Evolutionary conservation across 2,113 vertebrate species (phyloP).

Genomic region (Hipposideros armiger): DNA sequence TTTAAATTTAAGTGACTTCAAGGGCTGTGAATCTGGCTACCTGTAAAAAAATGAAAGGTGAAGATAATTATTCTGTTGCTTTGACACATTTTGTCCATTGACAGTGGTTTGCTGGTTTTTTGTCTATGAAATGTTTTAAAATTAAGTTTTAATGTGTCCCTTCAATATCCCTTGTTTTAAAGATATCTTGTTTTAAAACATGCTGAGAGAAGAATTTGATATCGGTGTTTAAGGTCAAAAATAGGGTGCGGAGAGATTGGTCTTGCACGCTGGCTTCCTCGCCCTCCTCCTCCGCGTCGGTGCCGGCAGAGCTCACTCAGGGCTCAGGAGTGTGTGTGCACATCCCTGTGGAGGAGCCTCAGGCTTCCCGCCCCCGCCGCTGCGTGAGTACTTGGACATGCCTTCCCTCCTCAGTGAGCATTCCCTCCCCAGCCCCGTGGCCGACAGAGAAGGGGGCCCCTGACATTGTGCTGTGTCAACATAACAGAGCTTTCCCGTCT

Average conservation of each 20-base stretch:
- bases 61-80: background rate
- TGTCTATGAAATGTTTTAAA: background rate
- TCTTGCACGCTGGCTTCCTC: background rate
- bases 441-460: background rate
- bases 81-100: background rate
- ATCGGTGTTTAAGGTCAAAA: background rate
- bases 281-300: too few species aligned
- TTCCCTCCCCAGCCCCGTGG: too few species aligned
- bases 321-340: background rate
- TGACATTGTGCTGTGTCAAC: slow-evolving; percentile 5
- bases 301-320: too few species aligned
- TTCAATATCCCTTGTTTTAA: slow-evolving; percentile 51
- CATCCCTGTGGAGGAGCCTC: background rate
- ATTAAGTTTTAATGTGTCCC: slow-evolving; percentile 55
- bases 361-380: background rate
- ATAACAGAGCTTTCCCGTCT: background rate
- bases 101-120: slow-evolving; percentile 18
- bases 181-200: slow-evolving; percentile 30
- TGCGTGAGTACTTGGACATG: accelerated
- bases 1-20: slow-evolving; percentile 34
- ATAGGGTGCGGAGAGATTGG: too few species aligned
- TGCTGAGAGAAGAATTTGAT: background rate
- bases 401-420: background rate
- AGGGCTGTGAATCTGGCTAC: slow-evolving; percentile 24
- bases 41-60: slow-evolving; percentile 9